phyloP scores from a whole-genome alignment of 2,113 vertebrate species.

The Notothenia rossii region DNA sequence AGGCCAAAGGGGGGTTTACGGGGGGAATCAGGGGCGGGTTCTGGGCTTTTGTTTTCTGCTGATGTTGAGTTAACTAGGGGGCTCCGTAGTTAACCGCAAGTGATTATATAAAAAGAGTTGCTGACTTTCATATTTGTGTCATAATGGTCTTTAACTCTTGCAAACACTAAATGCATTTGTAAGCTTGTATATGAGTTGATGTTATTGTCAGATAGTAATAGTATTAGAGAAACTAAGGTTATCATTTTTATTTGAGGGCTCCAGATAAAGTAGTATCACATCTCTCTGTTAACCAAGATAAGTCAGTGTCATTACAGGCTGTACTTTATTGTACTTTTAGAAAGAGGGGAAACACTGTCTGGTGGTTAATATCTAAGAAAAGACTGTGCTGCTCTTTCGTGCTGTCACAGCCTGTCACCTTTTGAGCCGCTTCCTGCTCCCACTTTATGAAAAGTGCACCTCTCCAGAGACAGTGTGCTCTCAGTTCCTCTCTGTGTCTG shows the following conservation, averaged over 20 bases:
- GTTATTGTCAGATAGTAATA: background rate
- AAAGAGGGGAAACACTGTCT: background rate
- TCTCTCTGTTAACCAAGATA: background rate
- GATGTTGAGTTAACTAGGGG: background rate
- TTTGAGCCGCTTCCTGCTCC: constrained; percentile 3
- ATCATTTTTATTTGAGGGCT: background rate
- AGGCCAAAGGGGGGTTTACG: no score
- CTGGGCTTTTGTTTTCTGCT: no score
- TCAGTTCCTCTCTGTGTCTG: constrained; percentile 36
- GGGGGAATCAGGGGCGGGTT: no score
- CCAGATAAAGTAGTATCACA: background rate
- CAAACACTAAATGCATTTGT: constrained; percentile 3
- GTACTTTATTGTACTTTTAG: background rate
- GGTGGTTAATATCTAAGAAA: constrained; percentile 5
- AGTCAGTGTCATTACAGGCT: background rate
- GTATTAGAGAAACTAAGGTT: background rate
- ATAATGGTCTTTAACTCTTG: background rate
- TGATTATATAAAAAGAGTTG: background rate
- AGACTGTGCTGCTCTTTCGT: background rate
- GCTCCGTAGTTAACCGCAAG: background rate
- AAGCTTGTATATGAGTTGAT: background rate
- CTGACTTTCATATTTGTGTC: background rate
- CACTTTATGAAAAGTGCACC: constrained; percentile 30
- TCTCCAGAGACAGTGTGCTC: constrained; percentile 28
- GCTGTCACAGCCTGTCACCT: constrained; percentile 33